Evolutionary conservation across 1,140 invertebrate species (phyloP).

Genomic region (Gonatopus flavifemur): DNA sequence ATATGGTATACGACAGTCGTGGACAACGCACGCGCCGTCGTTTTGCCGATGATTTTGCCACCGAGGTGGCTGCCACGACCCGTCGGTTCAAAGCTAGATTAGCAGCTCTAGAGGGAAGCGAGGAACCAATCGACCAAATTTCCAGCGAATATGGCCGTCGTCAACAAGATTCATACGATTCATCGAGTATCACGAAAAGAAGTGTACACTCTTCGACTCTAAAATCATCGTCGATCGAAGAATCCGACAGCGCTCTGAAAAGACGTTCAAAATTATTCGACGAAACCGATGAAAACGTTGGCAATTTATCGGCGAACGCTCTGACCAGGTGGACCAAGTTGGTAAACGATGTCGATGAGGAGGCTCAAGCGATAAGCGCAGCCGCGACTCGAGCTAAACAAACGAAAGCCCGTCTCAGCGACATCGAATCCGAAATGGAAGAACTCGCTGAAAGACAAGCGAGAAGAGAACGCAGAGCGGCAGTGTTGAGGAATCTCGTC

Average conservation of each 20-base stretch:
- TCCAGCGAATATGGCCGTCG: no score
- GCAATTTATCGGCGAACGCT: conserved; percentile 44
- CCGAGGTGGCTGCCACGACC: conserved; percentile 42
- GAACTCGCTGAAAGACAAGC: conserved; percentile 55
- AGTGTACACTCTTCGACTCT: no score
- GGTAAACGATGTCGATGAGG: conserved; percentile 30
- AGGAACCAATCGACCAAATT: background rate
- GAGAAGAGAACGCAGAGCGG: conserved; percentile 50
- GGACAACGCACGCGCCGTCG: conserved; percentile 46
- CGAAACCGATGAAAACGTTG: conserved; percentile 52
- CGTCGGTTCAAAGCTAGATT: conserved; percentile 42
- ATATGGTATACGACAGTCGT: conserved; percentile 53
- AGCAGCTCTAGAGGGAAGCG: conserved; percentile 27
- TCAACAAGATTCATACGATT: no score
- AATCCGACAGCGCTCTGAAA: conserved; percentile 39
- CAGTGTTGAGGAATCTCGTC: conserved; percentile 50
- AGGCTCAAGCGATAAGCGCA: conserved; percentile 17
- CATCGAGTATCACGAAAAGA: no score
- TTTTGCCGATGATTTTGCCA: conserved; percentile 45
- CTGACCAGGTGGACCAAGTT: conserved; percentile 49
- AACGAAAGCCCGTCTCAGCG: conserved; percentile 51
- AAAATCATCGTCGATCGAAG: conserved; percentile 34
- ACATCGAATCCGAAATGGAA: conserved; percentile 58
- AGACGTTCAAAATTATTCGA: conserved; percentile 51
- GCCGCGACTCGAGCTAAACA: conserved; percentile 50